Base-by-base conservation (phyloP, 1,140 invertebrate species). In the Agraylea sexmaculata region DNA sequence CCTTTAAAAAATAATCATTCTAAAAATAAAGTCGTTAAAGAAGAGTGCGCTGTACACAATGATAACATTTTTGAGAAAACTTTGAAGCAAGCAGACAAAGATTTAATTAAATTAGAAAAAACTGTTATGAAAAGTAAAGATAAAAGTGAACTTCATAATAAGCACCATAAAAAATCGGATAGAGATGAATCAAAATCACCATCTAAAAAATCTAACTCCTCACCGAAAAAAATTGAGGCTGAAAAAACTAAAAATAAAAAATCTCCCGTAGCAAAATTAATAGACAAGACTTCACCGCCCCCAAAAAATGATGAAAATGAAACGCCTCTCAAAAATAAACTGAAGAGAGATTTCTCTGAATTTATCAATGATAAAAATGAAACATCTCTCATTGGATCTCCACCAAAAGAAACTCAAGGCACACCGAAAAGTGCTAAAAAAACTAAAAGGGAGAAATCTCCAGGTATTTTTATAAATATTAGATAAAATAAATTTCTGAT, bases 11-110 rank as follows among this genome's bases (percentile, higher is more conserved):
- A 23, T 11, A 21, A 46, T 29, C 39, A 37, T 46, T 38, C 30
- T 37, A 30, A n/a, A 29, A 11, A 43, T 40, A 37, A 30, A 40
- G 41, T 43, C 29, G 25, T 47, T 21, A 41, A 45, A 22, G 28
- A 49, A 50, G 68, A 72, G 59, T 49, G 59, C 34, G 69, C 69
- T 42, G 66, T 74, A 37, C 73, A 80, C 52, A 66, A 70, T 40
- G 77, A 83, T 67, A 68, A 75, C 35, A 73, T 78, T 46, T 83
- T 84, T 60, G 68, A 76, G 51, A 67, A 71, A 49, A 77, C 74
- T 17, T 54, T 83, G 11, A 51, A 71, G 42, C 66, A 78, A 51
- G 53, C 83, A 27, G 78, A 82, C 55, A 59, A 16, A 17, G 30
- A 39, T 12, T 12, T 13, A 22, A 30, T 28, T 29, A n/a, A 18